Conservation (phyloP, 2,113 vertebrate genomes). For the Austrofundulus limnaeus region DNA sequence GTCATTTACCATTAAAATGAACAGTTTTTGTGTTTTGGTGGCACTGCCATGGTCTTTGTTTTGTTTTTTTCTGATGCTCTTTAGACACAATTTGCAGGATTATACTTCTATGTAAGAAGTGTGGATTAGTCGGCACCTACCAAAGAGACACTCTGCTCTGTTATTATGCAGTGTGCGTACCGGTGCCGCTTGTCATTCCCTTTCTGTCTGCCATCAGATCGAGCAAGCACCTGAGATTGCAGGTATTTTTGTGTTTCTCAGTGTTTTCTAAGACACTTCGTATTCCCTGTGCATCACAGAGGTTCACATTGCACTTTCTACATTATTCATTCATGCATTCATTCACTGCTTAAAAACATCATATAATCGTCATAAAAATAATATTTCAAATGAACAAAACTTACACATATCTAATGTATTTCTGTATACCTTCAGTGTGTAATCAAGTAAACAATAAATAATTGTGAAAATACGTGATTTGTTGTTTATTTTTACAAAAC, state of each 20-base stretch:
- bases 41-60: neutral
- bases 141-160: conserved; percentile 4
- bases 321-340: too few species aligned
- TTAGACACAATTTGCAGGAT: neutral
- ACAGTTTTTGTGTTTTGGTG: neutral
- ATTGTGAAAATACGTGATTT: too few species aligned
- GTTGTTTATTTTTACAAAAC: too few species aligned
- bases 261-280: too few species aligned
- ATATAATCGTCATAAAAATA: too few species aligned
- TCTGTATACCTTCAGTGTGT: too few species aligned
- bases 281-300: too few species aligned
- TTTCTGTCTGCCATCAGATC: conserved; percentile 11
- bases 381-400: too few species aligned
- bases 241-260: neutral
- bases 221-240: neutral
- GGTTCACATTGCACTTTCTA: too few species aligned
- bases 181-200: neutral
- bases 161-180: neutral
- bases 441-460: too few species aligned
- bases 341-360: too few species aligned
- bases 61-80: conserved; percentile 10
- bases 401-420: too few species aligned
- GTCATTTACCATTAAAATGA: conserved; percentile 1
- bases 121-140: conserved; percentile 9
- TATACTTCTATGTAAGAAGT: conserved; percentile 6